A percentile compares a stretch with the other conserved stretches of the same genome.
phyloP scores from a whole-genome alignment of 1,140 invertebrate genomes.

The Oreohelix idahoensis region DNA sequence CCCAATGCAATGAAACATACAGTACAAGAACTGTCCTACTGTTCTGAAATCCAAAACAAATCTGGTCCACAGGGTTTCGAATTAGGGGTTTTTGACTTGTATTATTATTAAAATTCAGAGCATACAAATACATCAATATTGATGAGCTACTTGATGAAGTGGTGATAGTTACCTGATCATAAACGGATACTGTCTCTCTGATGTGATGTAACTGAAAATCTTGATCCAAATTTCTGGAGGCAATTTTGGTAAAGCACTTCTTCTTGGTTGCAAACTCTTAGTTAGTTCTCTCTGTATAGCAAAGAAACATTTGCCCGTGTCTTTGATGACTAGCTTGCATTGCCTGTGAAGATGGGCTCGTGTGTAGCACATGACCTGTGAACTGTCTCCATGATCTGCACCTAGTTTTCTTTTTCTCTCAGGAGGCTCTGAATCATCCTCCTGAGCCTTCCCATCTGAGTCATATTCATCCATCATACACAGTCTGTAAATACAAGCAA shows the following conservation, averaged over 20 bases:
- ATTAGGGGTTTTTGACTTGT: no score
- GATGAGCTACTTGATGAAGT: background rate
- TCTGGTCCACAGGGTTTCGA: no score
- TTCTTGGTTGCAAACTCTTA: background rate
- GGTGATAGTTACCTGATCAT: conserved; percentile 25
- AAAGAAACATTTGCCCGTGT: conserved; percentile 20
- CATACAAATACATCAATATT: no score
- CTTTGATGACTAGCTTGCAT: conserved; percentile 23
- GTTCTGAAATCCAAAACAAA: no score
- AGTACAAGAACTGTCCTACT: no score
- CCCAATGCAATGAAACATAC: no score
- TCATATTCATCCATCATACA: background rate
- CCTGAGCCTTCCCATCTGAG: background rate
- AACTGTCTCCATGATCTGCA: background rate
- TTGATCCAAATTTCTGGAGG: conserved; percentile 27
- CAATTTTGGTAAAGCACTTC: conserved; percentile 16
- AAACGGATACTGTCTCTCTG: conserved; percentile 24
- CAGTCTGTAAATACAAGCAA: background rate
- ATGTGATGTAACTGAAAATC: conserved; percentile 25
- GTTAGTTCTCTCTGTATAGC: conserved; percentile 16
- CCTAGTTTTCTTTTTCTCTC: background rate
- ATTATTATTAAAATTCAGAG: no score
- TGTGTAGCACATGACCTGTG: background rate
- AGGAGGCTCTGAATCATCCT: background rate
- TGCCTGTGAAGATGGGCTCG: conserved; percentile 12